Evolutionary conservation across 2,888 invertebrate genomes (phyloP).

Genomic region (Eubasilissa splendida): DNA sequence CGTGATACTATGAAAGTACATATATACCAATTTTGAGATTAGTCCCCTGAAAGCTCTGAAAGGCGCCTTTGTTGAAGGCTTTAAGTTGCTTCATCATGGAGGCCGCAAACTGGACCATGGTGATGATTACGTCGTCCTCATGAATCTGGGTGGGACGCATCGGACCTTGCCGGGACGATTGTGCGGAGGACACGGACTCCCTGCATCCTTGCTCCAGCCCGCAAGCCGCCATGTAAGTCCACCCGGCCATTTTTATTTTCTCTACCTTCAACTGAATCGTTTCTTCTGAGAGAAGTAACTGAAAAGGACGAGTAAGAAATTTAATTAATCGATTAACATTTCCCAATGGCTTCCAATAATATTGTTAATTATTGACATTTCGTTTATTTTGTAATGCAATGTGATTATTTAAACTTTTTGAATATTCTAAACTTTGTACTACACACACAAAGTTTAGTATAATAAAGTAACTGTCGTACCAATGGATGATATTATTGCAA

Average conservation of each 20-base stretch:
- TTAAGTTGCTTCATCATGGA: constrained; percentile 72
- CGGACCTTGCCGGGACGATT: constrained; percentile 63
- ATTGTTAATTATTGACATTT: too few species aligned
- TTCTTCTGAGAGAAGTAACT: constrained; percentile 77
- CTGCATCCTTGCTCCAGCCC: constrained; percentile 86
- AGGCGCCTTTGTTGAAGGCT: constrained; percentile 74
- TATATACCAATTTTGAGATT: constrained; percentile 81
- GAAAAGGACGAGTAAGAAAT: constrained; percentile 55
- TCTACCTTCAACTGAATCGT: constrained; percentile 83
- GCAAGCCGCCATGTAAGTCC: constrained; percentile 98
- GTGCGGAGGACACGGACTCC: constrained; percentile 70
- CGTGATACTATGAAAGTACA: too few species aligned
- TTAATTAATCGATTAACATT: too few species aligned
- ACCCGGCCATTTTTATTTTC: constrained; percentile 97
- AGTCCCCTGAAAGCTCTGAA: constrained; percentile 75
- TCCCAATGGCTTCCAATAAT: too few species aligned
- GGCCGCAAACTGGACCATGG: constrained; percentile 71
- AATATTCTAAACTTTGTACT: too few species aligned
- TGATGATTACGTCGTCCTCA: constrained; percentile 67
- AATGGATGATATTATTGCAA: too few species aligned
- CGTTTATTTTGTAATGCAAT: too few species aligned
- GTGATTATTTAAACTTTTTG: too few species aligned
- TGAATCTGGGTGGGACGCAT: constrained; percentile 63
- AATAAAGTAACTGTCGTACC: too few species aligned
- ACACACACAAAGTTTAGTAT: too few species aligned